Base-by-base conservation (phyloP, 1,140 invertebrate species). In the Macrostomum lignano region DNA sequence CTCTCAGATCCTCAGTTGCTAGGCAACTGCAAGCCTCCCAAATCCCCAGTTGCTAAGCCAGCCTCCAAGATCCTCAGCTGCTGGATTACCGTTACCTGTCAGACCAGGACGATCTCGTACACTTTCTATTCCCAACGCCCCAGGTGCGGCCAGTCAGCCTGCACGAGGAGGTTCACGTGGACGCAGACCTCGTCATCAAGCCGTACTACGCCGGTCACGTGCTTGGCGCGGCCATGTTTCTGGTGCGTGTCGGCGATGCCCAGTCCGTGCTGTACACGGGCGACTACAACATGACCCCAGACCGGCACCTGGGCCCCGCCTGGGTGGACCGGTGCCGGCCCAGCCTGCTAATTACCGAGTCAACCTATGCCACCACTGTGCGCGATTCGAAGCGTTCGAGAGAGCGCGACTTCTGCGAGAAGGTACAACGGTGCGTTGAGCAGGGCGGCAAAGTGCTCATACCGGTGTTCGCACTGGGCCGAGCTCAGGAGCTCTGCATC, bases 181-280 rank as follows among this genome's bases (percentile, higher is more conserved):
- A 96, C 52, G 71, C 72, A 47, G 79, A 96, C 38, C 55, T 99
- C 11, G 82, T 91, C 61, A 94, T 99, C 26, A 96, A 96, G 60
- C 79, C 88, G 0, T 99, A 98, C 51, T 98, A 98, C 64, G 91
- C 91, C 6, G 91, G 91, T 0, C 91, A 99, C 63, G 91, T 99
- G 0, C 61, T 99, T 10, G 91, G 91, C 14, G 91, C 91, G 23
- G 86, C 84, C 2, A 98, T 99, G 88, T 98, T 99, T 62, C 74
- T 79, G 64, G 70, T 98, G 25, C 65, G 68, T 51, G 82, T 94
- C 22, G 88, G 88, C 1, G 71, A 73, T 10, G n/a, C n/a, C n/a
- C 77, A 91, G 46, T 88, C 81, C n/a, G 71, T 96, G 36, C 82
- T 98, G 0, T 99, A 98, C 46, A 98, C 91, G 0, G 53, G 69